A percentile compares a stretch with the other conserved stretches of the same genome.
phyloP scores from a whole-genome alignment of 2,113 vertebrate genomes.

The Chascanopsetta lugubris region DNA sequence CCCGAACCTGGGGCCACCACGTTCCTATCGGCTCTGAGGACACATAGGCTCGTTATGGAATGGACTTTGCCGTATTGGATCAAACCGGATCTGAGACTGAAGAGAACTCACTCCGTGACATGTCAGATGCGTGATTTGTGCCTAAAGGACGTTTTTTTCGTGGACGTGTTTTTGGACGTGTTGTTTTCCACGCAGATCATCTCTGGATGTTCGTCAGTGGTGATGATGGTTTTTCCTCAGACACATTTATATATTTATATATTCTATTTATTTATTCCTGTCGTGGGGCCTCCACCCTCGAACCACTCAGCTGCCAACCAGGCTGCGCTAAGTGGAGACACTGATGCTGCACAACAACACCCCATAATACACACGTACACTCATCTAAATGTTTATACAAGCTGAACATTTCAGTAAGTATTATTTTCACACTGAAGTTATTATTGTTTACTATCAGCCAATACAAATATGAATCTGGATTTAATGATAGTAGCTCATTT shows the following conservation, averaged over 20 bases:
- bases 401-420: background rate
- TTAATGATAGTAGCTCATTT: too few species aligned
- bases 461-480: background rate
- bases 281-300: conserved; percentile 57
- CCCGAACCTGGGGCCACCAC: too few species aligned
- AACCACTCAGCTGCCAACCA: conserved; percentile 35
- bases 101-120: too few species aligned
- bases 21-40: too few species aligned
- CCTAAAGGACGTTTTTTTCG: background rate
- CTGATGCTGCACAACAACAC: conserved; percentile 9
- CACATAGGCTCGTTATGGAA: conserved; percentile 1
- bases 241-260: too few species aligned
- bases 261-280: conserved; percentile 17
- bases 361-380: background rate
- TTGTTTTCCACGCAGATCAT: conserved; percentile 42
- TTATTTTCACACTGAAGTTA: background rate
- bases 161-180: background rate
- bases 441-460: too few species aligned
- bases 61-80: too few species aligned
- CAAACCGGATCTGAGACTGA: too few species aligned
- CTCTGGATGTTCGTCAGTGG: conserved; percentile 47
- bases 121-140: too few species aligned
- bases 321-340: conserved; percentile 60
- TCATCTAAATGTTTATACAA: background rate
- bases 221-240: conserved; percentile 43